Conservation (phyloP, 92 coral and sea anemone species). For the Hydrozoanthus gracilis region DNA sequence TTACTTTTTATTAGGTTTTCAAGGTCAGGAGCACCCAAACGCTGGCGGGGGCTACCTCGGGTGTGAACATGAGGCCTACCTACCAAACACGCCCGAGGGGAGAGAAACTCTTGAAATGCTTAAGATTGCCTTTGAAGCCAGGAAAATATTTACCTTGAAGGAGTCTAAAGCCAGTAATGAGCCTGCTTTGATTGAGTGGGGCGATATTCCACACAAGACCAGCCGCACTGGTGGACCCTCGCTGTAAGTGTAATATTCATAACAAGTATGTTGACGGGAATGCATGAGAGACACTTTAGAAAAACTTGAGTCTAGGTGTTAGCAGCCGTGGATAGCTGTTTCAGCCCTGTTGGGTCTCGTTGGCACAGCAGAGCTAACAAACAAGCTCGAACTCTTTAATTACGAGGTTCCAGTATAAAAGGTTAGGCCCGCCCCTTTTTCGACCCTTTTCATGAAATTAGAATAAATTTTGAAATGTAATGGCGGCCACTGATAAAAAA, state of each 20-base stretch:
- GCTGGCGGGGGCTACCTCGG: conserved; percentile 5
- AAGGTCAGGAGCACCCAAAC: conserved; percentile 3
- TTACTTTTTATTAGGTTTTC: not conserved
- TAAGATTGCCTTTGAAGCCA: not conserved
- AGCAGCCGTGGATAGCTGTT: too few species aligned
- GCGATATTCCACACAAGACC: conserved; percentile 42
- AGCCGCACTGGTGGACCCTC: conserved; percentile 20
- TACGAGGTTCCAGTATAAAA: too few species aligned
- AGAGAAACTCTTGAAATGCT: conserved; percentile 29
- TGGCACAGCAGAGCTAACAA: too few species aligned
- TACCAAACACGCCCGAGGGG: conserved; percentile 35
- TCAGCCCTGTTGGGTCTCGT: too few species aligned
- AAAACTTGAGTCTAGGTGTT: not conserved
- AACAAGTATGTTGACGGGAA: not conserved
- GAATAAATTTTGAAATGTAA: too few species aligned
- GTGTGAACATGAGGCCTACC: not conserved
- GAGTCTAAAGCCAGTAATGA: not conserved
- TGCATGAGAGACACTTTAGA: not conserved
- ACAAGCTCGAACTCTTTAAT: too few species aligned
- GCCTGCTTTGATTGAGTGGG: conserved; percentile 10
- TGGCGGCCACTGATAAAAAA: too few species aligned
- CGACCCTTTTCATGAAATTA: too few species aligned
- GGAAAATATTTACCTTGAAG: conserved; percentile 20
- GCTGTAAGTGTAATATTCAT: not conserved
- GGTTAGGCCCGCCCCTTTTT: too few species aligned